phyloP scores from a whole-genome alignment of 2,888 invertebrate species.

The Sesia apiformis region DNA sequence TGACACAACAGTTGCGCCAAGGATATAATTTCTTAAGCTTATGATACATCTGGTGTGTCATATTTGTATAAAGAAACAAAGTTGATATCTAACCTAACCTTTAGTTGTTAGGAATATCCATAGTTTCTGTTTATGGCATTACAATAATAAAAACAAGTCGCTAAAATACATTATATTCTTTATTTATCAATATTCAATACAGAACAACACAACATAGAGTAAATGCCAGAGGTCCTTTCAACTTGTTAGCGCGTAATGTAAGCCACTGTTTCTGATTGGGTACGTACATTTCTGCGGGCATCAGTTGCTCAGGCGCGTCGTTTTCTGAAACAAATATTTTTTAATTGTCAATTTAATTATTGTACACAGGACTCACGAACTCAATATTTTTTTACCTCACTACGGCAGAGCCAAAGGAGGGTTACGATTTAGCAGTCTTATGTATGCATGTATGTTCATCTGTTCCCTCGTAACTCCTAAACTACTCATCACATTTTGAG shows the following conservation, averaged over 20 bases:
- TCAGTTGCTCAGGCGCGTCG: conserved; percentile 73
- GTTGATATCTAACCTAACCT: neutral
- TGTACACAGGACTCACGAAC: no score
- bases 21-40: no score
- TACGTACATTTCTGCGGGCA: conserved; percentile 95
- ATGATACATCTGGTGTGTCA: no score
- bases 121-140: neutral
- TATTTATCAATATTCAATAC: neutral
- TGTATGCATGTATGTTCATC: no score
- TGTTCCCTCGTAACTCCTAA: no score
- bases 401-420: no score
- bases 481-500: no score
- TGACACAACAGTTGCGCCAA: no score
- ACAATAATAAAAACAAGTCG: neutral
- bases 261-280: conserved; percentile 94
- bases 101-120: neutral
- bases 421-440: no score
- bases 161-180: neutral
- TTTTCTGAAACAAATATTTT: no score
- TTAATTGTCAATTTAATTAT: no score
- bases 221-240: conserved; percentile 45
- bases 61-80: neutral
- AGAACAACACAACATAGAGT: conserved; percentile 46
- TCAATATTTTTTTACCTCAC: no score
- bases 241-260: conserved; percentile 79